These are phyloP conservation scores for Phalacrocorax aristotelis DNA, from an alignment of 2,113 vertebrate genomes.

Conservation along the genomic window DNA sequence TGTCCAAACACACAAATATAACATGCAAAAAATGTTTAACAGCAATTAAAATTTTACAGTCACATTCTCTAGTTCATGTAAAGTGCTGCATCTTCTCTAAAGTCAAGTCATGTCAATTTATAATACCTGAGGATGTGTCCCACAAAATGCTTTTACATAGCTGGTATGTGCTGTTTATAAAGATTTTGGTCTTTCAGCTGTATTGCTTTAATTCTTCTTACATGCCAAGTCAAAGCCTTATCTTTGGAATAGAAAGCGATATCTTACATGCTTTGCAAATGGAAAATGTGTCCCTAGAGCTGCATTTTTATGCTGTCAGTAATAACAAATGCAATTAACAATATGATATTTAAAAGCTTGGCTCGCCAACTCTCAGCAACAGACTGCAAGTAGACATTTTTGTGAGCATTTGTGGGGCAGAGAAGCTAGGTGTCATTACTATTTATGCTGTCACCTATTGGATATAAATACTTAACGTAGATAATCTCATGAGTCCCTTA, in stretches of 20 bases:
- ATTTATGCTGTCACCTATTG: neutral
- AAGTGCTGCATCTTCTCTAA: neutral
- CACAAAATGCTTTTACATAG: neutral
- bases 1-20: neutral
- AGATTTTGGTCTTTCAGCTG: neutral
- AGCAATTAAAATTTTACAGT: neutral
- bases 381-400: neutral
- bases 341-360: neutral
- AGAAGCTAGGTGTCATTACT: neutral
- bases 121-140: neutral
- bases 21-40: neutral
- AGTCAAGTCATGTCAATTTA: neutral
- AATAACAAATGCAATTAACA: neutral
- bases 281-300: neutral
- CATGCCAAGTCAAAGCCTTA: neutral
- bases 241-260: neutral
- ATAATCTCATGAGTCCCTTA: neutral
- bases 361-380: neutral
- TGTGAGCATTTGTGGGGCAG: neutral
- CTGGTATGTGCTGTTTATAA: neutral
- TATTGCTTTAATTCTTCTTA: neutral
- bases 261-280: neutral
- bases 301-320: neutral
- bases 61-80: neutral
- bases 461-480: neutral